Conservation (phyloP, 2,797 vertebrate species). For the Alosa sapidissima region DNA sequence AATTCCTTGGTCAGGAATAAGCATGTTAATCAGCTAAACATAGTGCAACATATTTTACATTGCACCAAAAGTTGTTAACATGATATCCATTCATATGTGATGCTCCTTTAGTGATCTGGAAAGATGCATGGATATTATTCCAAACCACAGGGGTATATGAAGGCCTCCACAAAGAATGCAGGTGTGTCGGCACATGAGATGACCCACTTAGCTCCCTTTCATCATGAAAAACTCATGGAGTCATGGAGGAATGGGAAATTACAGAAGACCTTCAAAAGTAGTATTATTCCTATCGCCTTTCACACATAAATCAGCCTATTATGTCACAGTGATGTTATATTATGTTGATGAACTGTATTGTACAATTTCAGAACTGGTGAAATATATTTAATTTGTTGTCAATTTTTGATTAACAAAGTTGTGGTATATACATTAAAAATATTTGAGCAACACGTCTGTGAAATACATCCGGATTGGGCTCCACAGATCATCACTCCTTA, state of each 20-base stretch:
- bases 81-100: neutral
- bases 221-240: neutral
- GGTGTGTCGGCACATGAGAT: neutral
- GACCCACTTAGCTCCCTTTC: neutral
- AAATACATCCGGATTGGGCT: neutral
- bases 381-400: neutral
- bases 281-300: neutral
- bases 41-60: neutral
- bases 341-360: neutral
- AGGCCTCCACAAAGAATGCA: no score
- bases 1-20: neutral
- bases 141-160: no score
- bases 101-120: neutral
- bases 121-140: no score
- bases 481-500: neutral
- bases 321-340: neutral
- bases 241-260: neutral
- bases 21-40: no score
- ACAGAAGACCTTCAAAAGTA: neutral
- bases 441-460: neutral
- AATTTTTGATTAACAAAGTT: neutral
- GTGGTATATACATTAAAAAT: neutral
- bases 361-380: neutral
- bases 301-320: neutral
- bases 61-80: neutral